Percentiles rank a stretch among this genome's conserved stretches.
Evolutionary conservation across 2,888 invertebrate genomes (phyloP).

Genomic region (Rhagium mordax): DNA sequence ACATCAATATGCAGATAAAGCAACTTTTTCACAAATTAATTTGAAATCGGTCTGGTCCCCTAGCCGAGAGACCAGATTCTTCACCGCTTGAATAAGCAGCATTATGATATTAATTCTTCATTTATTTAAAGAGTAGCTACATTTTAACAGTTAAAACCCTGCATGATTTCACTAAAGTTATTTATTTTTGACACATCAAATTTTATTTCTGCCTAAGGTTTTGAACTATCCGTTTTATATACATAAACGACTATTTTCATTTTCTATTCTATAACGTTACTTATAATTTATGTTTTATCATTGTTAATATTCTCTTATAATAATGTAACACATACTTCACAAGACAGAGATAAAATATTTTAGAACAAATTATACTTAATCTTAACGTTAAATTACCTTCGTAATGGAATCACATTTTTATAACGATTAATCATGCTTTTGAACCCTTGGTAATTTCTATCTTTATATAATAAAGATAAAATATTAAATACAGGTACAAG

Average conservation of each 20-base stretch:
- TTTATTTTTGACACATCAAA: background rate
- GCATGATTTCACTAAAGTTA: background rate
- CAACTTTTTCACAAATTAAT: too few species aligned
- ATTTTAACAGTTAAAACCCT: background rate
- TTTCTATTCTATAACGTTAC: constrained; percentile 61
- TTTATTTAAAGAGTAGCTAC: too few species aligned
- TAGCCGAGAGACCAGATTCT: background rate
- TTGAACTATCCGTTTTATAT: constrained; percentile 32
- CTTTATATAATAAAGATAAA: constrained; percentile 36
- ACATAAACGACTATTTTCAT: constrained; percentile 50
- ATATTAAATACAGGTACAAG: constrained; percentile 33
- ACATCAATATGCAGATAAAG: too few species aligned
- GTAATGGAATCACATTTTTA: constrained; percentile 59
- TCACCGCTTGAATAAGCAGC: background rate
- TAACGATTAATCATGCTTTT: constrained; percentile 44
- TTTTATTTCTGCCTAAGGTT: constrained; percentile 15
- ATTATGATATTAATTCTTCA: too few species aligned
- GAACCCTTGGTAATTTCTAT: constrained; percentile 29
- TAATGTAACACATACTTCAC: constrained; percentile 57
- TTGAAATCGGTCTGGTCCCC: background rate
- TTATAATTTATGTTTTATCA: constrained; percentile 55
- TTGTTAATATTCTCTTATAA: constrained; percentile 53
- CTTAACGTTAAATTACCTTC: constrained; percentile 48
- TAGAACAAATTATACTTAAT: constrained; percentile 30
- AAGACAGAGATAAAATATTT: constrained; percentile 53